Conservation (phyloP, 2,113 vertebrate species). For the Callipepla squamata region DNA sequence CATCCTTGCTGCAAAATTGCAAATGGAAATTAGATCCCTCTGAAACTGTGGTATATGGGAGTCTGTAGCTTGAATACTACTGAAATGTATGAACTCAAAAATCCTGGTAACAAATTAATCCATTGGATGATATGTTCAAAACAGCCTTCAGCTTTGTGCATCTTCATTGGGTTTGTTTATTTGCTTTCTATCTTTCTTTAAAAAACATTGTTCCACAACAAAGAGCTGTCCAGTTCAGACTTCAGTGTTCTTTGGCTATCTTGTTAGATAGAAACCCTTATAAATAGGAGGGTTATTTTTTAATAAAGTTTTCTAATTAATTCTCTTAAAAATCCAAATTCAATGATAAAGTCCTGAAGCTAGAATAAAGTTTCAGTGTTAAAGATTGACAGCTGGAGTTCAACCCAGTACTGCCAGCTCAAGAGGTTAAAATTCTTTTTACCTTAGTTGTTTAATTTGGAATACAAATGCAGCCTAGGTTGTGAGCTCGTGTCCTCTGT, state of each 20-base stretch:
- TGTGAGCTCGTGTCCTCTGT: neutral
- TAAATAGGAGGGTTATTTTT: neutral
- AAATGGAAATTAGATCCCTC: neutral
- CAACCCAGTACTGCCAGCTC: neutral
- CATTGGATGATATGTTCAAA: neutral
- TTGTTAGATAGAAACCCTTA: neutral
- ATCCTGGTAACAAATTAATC: neutral
- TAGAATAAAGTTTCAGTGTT: neutral
- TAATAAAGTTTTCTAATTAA: neutral
- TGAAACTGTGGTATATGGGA: neutral
- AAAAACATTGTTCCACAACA: neutral
- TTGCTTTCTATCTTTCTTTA: neutral
- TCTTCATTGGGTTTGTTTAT: neutral
- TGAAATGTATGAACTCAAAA: neutral
- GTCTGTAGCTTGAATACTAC: neutral
- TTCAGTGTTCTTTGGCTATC: neutral
- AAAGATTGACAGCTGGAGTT: neutral
- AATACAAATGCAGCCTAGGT: neutral
- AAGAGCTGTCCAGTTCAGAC: neutral
- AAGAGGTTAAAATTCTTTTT: neutral
- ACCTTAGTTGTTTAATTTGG: neutral
- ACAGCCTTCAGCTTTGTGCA: neutral
- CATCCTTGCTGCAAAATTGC: neutral
- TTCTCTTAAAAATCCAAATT: neutral
- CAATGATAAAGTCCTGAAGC: neutral